Percentiles rank a stretch among this genome's conserved stretches.
These are phyloP conservation scores for Drosophila micromelanica DNA, from an alignment of 1,140 invertebrate genomes.

Conservation along the genomic window DNA sequence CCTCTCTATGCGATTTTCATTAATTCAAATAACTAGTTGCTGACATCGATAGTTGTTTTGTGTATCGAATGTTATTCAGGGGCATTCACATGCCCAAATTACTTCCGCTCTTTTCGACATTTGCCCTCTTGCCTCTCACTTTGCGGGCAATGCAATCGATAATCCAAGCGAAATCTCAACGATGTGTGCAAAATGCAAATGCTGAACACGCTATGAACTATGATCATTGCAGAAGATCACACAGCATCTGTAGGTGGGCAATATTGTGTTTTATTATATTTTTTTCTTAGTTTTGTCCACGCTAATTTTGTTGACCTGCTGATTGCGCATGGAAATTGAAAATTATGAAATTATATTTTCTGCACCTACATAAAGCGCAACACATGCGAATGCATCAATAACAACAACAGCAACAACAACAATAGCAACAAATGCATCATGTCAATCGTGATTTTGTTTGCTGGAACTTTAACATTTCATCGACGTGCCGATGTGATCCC, in stretches of 20 bases:
- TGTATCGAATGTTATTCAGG: slow-evolving; percentile 21
- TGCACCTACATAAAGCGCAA: slow-evolving; percentile 51
- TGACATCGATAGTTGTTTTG: neutral
- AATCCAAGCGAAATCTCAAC: slow-evolving; percentile 52
- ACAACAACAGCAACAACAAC: slow-evolving; percentile 39
- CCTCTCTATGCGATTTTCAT: neutral
- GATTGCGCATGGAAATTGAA: slow-evolving; percentile 82
- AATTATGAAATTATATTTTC: slow-evolving; percentile 83
- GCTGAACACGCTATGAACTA: slow-evolving; percentile 42
- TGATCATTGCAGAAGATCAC: slow-evolving; percentile 48
- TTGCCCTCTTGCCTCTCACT: slow-evolving; percentile 43
- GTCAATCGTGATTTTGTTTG: slow-evolving; percentile 83
- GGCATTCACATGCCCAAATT: slow-evolving; percentile 28
- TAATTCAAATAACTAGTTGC: neutral
- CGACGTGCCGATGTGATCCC: slow-evolving; percentile 71
- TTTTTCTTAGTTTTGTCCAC: slow-evolving; percentile 61
- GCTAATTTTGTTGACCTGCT: slow-evolving; percentile 81
- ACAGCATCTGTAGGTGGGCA: slow-evolving; percentile 58
- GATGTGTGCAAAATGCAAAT: slow-evolving; percentile 72
- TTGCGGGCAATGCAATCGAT: slow-evolving; percentile 26
- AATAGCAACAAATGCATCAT: slow-evolving; percentile 64
- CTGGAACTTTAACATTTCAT: slow-evolving; percentile 82
- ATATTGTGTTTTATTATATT: slow-evolving; percentile 25
- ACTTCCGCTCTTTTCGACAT: slow-evolving; percentile 34
- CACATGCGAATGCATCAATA: slow-evolving; percentile 59